Evolutionary conservation across 2,888 invertebrate species (phyloP).

Genomic region (Trachelus tabidus): DNA sequence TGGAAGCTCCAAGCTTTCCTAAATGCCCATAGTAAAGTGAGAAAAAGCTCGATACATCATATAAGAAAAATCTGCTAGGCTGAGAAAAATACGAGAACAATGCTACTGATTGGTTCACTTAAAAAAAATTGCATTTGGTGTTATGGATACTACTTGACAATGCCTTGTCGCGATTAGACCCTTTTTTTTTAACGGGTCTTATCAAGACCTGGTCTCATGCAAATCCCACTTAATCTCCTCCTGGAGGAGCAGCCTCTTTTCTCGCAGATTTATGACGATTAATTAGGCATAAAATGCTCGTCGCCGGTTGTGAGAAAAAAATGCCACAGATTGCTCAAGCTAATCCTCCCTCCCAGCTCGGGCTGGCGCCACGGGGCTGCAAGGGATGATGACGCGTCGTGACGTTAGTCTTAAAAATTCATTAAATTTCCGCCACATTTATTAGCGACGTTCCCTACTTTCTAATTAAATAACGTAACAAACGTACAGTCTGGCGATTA

Average conservation of each 20-base stretch:
- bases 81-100: not conserved
- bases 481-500: slow-evolving; percentile 41
- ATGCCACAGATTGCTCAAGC: slow-evolving; percentile 58
- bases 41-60: not conserved
- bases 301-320: slow-evolving; percentile 43
- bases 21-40: too few species aligned
- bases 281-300: slow-evolving; percentile 59
- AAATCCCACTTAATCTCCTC: too few species aligned
- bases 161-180: not conserved
- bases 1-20: not conserved
- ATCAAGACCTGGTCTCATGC: too few species aligned
- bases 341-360: slow-evolving; percentile 42
- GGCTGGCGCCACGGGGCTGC: slow-evolving; percentile 14
- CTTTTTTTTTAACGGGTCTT: slow-evolving; percentile 19
- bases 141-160: too few species aligned
- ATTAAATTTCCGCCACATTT: slow-evolving; percentile 58
- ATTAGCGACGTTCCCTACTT: slow-evolving; percentile 48
- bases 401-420: slow-evolving; percentile 53
- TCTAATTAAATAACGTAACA: slow-evolving; percentile 57
- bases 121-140: not conserved
- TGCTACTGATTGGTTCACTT: not conserved
- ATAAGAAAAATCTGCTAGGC: not conserved
- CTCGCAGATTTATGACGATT: slow-evolving; percentile 58
- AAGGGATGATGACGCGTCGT: slow-evolving; percentile 56
- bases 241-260: too few species aligned